Percentiles rank a stretch among this genome's conserved stretches.
phyloP scores from a whole-genome alignment of 1,140 invertebrate species.

The Drosophila elegans region DNA sequence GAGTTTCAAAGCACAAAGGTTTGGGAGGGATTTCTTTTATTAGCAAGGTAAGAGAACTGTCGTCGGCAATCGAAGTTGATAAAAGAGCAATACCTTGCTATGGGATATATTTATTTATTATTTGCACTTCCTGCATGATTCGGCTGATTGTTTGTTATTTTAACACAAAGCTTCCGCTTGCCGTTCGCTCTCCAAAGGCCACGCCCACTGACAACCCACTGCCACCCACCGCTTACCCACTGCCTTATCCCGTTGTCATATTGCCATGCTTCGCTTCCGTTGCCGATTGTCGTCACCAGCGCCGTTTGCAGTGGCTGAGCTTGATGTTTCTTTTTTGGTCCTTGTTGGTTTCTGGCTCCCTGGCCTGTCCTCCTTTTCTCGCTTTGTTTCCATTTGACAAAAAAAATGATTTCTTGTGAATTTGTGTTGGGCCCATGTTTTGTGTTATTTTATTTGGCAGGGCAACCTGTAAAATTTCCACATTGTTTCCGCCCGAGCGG shows the following conservation, averaged over 20 bases:
- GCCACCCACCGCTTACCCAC: background rate
- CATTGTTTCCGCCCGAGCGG: constrained; percentile 67
- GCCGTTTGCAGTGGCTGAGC: constrained; percentile 53
- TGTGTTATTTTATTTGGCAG: constrained; percentile 68
- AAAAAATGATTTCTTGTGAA: constrained; percentile 53
- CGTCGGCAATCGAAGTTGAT: constrained; percentile 33
- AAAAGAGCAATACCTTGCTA: constrained; percentile 30
- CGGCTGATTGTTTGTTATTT: constrained; percentile 83
- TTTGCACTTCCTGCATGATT: constrained; percentile 82
- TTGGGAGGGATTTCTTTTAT: constrained; percentile 11
- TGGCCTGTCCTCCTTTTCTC: background rate
- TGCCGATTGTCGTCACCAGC: constrained; percentile 64
- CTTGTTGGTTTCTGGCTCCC: constrained; percentile 25
- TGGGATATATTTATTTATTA: constrained; percentile 82
- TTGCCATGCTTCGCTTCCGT: constrained; percentile 63
- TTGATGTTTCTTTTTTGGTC: constrained; percentile 60
- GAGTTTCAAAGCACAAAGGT: background rate
- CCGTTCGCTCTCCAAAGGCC: constrained; percentile 16
- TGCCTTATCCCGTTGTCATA: constrained; percentile 1
- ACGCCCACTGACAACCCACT: background rate
- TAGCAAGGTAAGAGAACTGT: constrained; percentile 45
- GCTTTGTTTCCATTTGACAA: constrained; percentile 14
- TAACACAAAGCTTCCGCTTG: constrained; percentile 79
- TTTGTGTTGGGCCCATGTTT: constrained; percentile 54
- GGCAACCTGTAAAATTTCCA: constrained; percentile 72